Evolutionary conservation across 64 coral and sea anemone genomes (phyloP), one percentile per base, ranked within the genome.

Genomic region (Trachythela sp.): DNA sequence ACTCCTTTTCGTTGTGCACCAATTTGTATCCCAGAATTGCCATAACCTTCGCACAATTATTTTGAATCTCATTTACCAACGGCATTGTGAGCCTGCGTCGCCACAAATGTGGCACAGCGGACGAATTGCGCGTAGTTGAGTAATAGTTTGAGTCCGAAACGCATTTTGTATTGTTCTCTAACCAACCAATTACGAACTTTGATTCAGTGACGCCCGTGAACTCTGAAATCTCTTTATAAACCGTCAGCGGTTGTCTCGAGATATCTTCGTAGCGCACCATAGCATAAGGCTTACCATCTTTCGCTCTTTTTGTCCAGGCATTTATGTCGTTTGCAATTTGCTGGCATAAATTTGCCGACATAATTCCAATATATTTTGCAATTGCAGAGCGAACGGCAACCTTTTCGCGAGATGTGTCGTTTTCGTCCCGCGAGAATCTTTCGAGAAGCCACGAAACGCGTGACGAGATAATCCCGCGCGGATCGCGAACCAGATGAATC

Each of bases 121-220:
- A 80, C 20, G 75, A 80, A 80, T 80, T 80, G 31, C 75, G 75
- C 34, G 75, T 80, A 17, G 75, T 80, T 29, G 75, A 80, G 34
- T 80, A 80, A 39, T 80, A 80, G 37, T 80, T 22, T 37, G 75
- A 39, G 35, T 80, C 34, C 75, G 75, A 80, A 2, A 9, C 9
- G 13, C 10, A 13, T 80, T 80, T 80, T 9, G 75, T 80, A 80
- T 80, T 80, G 37, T 36, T 80, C 35, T 30, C 35, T 1, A 80
- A 36, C 75, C 75, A 80, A 17, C 15, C 33, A 17, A 35, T 35
- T 7, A 80, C 75, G 75, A 13, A 9, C 20, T 80, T 8, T 13
- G 33, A 37, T 80, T 35, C 6, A 38, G 30, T 30, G 8, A 17
- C 33, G 75, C 75, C 75, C 2, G 20, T 29, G 37, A 80, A 80